A percentile compares a stretch with the other conserved stretches of the same genome.
Conservation (phyloP, 2,888 invertebrate species). For the Rhingia rostrata region DNA sequence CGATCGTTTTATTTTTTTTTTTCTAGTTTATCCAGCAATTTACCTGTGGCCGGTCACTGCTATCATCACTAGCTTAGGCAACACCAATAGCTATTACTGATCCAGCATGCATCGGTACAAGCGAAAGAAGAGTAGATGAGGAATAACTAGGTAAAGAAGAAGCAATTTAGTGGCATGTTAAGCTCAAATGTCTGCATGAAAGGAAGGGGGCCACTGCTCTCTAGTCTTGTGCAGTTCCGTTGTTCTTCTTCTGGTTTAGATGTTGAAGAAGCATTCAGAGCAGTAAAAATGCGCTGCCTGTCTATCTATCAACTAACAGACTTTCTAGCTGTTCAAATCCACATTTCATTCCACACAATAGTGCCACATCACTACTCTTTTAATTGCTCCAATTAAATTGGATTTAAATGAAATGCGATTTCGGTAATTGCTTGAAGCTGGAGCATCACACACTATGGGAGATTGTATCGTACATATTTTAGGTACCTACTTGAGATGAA, state of each 20-base stretch:
- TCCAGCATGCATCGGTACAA: conserved; percentile 54
- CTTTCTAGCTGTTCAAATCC: conserved; percentile 67
- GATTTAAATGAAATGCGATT: conserved; percentile 58
- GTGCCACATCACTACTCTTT: conserved; percentile 37
- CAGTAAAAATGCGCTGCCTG: conserved; percentile 63
- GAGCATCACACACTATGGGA: conserved; percentile 1
- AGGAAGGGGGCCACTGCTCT: not conserved
- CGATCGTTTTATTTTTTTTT: conserved; percentile 18
- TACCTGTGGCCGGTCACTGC: conserved; percentile 73
- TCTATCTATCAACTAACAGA: conserved; percentile 52
- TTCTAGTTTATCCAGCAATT: conserved; percentile 56
- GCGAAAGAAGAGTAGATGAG: conserved; percentile 37
- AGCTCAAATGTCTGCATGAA: conserved; percentile 57
- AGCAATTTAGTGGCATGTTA: conserved; percentile 67
- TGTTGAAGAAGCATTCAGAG: conserved; percentile 64
- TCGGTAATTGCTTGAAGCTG: conserved; percentile 52
- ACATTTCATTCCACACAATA: conserved; percentile 57
- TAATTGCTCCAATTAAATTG: conserved; percentile 64
- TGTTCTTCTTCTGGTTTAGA: conserved; percentile 61
- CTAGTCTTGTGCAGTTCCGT: conserved; percentile 63
- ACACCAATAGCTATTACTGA: conserved; percentile 66
- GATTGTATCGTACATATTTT: not conserved
- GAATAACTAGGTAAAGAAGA: conserved; percentile 34
- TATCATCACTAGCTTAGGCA: conserved; percentile 67
- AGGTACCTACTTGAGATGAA: conserved; percentile 2